phyloP scores from a whole-genome alignment of 1,140 invertebrate genomes.

The Belonocnema kinseyi region DNA sequence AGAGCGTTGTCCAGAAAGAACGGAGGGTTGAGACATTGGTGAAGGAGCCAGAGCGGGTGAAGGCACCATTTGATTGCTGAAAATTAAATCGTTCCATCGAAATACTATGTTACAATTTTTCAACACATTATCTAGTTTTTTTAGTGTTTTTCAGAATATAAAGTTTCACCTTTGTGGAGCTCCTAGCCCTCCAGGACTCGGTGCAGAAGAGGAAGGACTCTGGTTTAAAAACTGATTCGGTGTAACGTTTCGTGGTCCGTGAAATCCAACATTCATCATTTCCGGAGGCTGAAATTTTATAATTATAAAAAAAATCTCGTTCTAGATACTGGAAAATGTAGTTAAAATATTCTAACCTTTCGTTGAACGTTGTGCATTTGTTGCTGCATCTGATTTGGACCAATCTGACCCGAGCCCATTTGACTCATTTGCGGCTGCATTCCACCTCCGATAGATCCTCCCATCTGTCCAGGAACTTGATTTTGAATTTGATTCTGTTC shows the following conservation, averaged over 20 bases:
- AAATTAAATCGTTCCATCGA: slow-evolving; percentile 43
- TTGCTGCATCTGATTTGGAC: slow-evolving; percentile 77
- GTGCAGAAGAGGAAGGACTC: slow-evolving; percentile 83
- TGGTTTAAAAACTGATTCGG: slow-evolving; percentile 82
- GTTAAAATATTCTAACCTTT: slow-evolving; percentile 63
- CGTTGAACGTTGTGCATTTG: slow-evolving; percentile 75
- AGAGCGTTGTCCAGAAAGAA: slow-evolving; percentile 75
- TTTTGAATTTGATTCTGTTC: slow-evolving; percentile 71
- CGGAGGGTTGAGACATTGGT: slow-evolving; percentile 79
- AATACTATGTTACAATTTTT: neutral
- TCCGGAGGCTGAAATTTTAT: slow-evolving; percentile 62
- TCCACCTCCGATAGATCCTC: slow-evolving; percentile 64
- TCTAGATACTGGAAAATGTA: slow-evolving; percentile 8
- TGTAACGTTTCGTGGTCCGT: slow-evolving; percentile 77
- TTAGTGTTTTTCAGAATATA: slow-evolving; percentile 9
- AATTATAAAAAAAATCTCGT: slow-evolving; percentile 27
- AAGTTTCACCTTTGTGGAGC: slow-evolving; percentile 72
- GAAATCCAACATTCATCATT: slow-evolving; percentile 74
- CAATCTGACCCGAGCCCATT: slow-evolving; percentile 76
- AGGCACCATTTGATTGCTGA: slow-evolving; percentile 80
- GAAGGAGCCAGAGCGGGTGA: slow-evolving; percentile 84
- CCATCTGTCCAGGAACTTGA: slow-evolving; percentile 76
- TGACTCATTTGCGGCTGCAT: slow-evolving; percentile 70
- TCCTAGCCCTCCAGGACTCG: slow-evolving; percentile 80
- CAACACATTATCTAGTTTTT: neutral